Percentiles rank a stretch among this genome's conserved stretches.
phyloP scores from a whole-genome alignment of 1,140 invertebrate species.

The Bombus breviceps region DNA sequence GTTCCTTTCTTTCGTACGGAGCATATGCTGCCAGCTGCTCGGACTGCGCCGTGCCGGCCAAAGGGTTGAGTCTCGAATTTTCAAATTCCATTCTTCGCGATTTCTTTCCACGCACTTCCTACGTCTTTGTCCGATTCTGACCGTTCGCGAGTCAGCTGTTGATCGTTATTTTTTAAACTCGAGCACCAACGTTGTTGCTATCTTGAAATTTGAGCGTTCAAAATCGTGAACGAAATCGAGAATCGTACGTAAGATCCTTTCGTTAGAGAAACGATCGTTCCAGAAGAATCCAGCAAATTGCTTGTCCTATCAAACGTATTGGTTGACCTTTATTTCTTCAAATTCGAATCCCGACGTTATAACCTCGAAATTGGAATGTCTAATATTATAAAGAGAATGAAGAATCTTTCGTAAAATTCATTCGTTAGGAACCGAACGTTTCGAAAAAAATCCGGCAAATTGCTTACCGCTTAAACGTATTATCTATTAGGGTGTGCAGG shows the following conservation, averaged over 20 bases:
- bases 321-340: conserved; percentile 35
- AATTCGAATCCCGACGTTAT: neutral
- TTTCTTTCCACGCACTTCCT: conserved; percentile 21
- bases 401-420: neutral
- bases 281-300: neutral
- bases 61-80: conserved; percentile 64
- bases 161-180: conserved; percentile 35
- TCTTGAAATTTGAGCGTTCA: neutral
- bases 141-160: conserved; percentile 52
- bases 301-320: neutral
- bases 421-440: neutral
- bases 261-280: neutral
- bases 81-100: conserved; percentile 58
- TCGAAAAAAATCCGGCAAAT: conserved; percentile 14
- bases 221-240: neutral
- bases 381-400: neutral
- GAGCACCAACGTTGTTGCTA: neutral
- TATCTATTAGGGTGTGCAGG: conserved; percentile 64
- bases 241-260: too few species aligned
- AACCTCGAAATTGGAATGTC: neutral
- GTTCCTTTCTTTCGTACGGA: conserved; percentile 43
- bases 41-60: conserved; percentile 47
- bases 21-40: conserved; percentile 69
- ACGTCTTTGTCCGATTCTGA: conserved; percentile 16
- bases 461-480: neutral